Evolutionary conservation across 2,888 invertebrate species (phyloP).

Genomic region (Aphodius granarius): DNA sequence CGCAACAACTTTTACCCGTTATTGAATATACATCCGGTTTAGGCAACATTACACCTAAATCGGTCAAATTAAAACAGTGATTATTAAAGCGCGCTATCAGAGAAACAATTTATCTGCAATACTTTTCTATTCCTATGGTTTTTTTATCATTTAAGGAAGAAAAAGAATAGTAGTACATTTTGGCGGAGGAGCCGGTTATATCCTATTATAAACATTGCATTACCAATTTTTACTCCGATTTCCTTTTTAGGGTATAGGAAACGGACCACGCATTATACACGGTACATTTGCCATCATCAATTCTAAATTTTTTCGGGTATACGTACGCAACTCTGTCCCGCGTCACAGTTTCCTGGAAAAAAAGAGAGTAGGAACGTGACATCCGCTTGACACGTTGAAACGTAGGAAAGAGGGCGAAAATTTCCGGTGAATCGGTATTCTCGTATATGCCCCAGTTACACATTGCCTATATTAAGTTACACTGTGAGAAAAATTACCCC

Average conservation of each 20-base stretch:
- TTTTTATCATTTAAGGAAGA: too few species aligned
- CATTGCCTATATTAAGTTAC: not conserved
- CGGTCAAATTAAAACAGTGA: not conserved
- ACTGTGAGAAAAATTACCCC: not conserved
- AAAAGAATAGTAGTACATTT: too few species aligned
- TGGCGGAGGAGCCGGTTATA: too few species aligned
- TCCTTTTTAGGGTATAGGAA: not conserved
- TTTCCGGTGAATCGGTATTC: not conserved
- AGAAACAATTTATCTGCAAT: too few species aligned
- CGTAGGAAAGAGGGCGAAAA: not conserved
- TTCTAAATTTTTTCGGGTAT: not conserved
- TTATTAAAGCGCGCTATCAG: not conserved
- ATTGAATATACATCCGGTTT: conserved; percentile 17
- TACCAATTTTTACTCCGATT: too few species aligned
- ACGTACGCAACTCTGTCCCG: not conserved
- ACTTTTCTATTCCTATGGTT: too few species aligned
- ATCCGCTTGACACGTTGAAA: not conserved
- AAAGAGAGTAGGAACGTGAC: too few species aligned
- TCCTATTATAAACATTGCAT: too few species aligned
- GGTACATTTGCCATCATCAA: not conserved
- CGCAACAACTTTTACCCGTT: conserved; percentile 9
- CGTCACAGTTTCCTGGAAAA: not conserved
- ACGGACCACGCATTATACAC: not conserved
- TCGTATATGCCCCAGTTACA: not conserved
- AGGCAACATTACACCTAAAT: not conserved